A percentile compares a stretch with the other conserved stretches of the same genome.
Evolutionary conservation across 2,113 vertebrate species (phyloP).

Genomic region (Heptranchias perlo): DNA sequence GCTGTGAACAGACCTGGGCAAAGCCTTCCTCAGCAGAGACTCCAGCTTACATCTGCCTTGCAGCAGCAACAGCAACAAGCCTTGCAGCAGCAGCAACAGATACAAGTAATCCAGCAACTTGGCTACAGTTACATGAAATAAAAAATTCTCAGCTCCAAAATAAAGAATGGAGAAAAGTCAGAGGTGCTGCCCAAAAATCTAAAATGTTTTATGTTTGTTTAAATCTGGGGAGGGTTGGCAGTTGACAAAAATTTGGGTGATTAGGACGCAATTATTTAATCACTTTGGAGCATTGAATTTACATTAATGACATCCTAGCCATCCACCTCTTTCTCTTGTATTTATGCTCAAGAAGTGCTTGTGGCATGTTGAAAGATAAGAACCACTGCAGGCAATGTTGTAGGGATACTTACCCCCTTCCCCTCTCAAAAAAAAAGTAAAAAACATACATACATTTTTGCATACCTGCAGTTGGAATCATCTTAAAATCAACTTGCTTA

Average conservation of each 20-base stretch:
- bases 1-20: slow-evolving; percentile 87
- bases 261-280: slow-evolving; percentile 16
- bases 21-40: slow-evolving; percentile 84
- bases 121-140: slow-evolving; percentile 59
- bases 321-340: slow-evolving; percentile 44
- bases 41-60: slow-evolving; percentile 76
- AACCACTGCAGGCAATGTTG: slow-evolving; percentile 29
- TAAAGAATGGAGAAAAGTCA: slow-evolving; percentile 27
- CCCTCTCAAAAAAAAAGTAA: background rate
- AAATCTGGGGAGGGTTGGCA: slow-evolving; percentile 17
- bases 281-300: slow-evolving; percentile 59
- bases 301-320: slow-evolving; percentile 49
- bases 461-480: slow-evolving; percentile 25
- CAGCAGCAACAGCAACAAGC: slow-evolving; percentile 63
- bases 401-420: background rate
- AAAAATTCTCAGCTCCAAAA: slow-evolving; percentile 58
- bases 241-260: background rate
- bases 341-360: slow-evolving; percentile 57
- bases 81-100: slow-evolving; percentile 79
- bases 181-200: background rate
- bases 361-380: slow-evolving; percentile 50
- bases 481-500: background rate
- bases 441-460: background rate
- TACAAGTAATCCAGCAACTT: slow-evolving; percentile 96
- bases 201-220: background rate